Base-by-base conservation (phyloP, 2,113 vertebrate genomes). In the Mastomys coucha region DNA sequence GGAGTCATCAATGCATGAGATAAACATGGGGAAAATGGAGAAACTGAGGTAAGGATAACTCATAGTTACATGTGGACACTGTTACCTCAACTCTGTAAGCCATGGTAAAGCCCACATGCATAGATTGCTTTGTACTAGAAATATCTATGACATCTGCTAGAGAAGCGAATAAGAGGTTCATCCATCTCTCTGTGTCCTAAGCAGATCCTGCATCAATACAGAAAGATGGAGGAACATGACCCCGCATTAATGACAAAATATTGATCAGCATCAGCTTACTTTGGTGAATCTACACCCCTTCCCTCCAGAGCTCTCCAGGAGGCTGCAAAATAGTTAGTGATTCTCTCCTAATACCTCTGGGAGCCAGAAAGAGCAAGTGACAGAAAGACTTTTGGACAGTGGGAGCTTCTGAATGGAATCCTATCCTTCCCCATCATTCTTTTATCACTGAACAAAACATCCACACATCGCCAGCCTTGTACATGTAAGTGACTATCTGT, bases 181-280 rank as follows among this genome's bases (percentile, higher is more conserved):
- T 93, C 82, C 72, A 82, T 69, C 93, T 96, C 87, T 84, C 53
- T 82, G 58, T 87, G 93, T 97, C 53, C 89, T 81, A 89, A 93
- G 87, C 84, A 94, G 89, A 95, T 90, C 94, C 82, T 16, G 78
- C 75, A 95, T 97, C 95, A 95, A 95, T 96, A 89, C 65, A 88
- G 89, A 82, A 94, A 70, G 96, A 96, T 53, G 56, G 84, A 91
- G 49, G 53, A 78, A 78, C 78, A 53, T 89, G 94, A n/a, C 78
- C 82, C 49, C 84, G 91, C 93, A 95, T 97, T 97, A 95, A 96
- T 94, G 91, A 93, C 56, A 53, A 89, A 96, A 26, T 89, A 95
- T 45, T 89, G 94, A 94, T 93, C 86, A 80, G 7, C 22, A 91
- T 94, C 63, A 45, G 75, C 69, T 96, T 42, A 67, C 51, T 58